These are phyloP conservation scores for Strigamia maritima DNA, from an alignment of 2,888 invertebrate genomes.

Conservation along the genomic window DNA sequence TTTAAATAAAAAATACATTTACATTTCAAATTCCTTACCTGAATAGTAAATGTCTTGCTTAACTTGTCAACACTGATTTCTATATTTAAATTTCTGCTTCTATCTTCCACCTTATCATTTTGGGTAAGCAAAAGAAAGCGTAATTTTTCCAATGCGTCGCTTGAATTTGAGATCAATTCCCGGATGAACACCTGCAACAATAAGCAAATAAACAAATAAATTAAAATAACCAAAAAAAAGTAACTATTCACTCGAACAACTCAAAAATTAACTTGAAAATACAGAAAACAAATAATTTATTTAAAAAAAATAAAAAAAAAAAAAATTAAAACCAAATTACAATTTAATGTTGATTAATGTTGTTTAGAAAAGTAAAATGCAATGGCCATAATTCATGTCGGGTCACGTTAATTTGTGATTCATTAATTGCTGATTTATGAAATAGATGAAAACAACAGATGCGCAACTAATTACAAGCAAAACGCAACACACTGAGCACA, in stretches of 20 bases:
- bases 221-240: neutral
- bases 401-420: constrained; percentile 13
- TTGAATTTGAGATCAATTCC: constrained; percentile 93
- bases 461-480: neutral
- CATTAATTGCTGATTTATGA: neutral
- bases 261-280: neutral
- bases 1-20: neutral
- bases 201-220: constrained; percentile 39
- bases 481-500: neutral
- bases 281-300: neutral
- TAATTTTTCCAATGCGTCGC: constrained; percentile 94
- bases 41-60: constrained; percentile 76
- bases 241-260: neutral
- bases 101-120: constrained; percentile 56
- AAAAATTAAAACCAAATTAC: neutral
- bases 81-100: constrained; percentile 75
- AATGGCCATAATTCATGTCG: constrained; percentile 9
- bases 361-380: constrained; percentile 2
- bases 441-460: constrained; percentile 1
- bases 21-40: constrained; percentile 58
- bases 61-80: constrained; percentile 84
- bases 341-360: neutral
- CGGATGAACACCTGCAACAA: constrained; percentile 78
- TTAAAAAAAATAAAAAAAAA: neutral
- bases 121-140: constrained; percentile 68